A percentile compares a stretch with the other conserved stretches of the same genome.
These are phyloP conservation scores for Phrixothrix hirtus DNA, from an alignment of 2,888 invertebrate genomes.

Conservation along the genomic window DNA sequence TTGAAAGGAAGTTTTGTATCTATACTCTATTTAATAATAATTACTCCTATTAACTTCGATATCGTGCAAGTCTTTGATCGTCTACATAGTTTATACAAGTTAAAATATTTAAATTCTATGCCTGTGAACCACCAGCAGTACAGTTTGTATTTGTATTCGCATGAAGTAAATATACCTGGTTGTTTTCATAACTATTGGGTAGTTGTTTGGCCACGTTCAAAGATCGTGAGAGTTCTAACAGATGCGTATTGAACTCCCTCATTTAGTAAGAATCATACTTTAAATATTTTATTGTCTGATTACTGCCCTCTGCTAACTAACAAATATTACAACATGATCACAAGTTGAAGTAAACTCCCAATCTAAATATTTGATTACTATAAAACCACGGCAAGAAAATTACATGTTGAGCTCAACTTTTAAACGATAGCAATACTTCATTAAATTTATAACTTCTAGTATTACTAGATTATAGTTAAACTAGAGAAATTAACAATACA, in stretches of 20 bases:
- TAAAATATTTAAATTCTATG: slow-evolving; percentile 16
- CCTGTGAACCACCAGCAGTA: slow-evolving; percentile 17
- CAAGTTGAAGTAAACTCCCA: slow-evolving; percentile 16
- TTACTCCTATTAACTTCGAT: background rate
- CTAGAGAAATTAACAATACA: too few species aligned
- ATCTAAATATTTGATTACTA: slow-evolving; percentile 20
- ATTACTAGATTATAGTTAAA: too few species aligned
- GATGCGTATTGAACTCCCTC: slow-evolving; percentile 21
- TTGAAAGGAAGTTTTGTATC: too few species aligned
- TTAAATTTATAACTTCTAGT: too few species aligned
- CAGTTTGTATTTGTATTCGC: slow-evolving; percentile 35
- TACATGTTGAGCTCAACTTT: background rate
- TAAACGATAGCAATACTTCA: background rate
- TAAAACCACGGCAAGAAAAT: slow-evolving; percentile 12
- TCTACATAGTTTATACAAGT: slow-evolving; percentile 12
- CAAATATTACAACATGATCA: slow-evolving; percentile 25
- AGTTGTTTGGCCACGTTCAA: slow-evolving; percentile 36
- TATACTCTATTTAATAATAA: too few species aligned
- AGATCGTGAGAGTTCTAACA: slow-evolving; percentile 32
- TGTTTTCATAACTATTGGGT: slow-evolving; percentile 35
- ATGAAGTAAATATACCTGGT: slow-evolving; percentile 35
- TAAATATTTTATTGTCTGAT: slow-evolving; percentile 29
- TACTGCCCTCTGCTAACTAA: slow-evolving; percentile 21
- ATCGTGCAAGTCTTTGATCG: slow-evolving; percentile 22
- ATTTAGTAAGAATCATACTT: slow-evolving; percentile 8